A percentile compares a stretch with the other conserved stretches of the same genome.
phyloP scores from a whole-genome alignment of 2,797 vertebrate species.

The Epinephelus malabaricus region DNA sequence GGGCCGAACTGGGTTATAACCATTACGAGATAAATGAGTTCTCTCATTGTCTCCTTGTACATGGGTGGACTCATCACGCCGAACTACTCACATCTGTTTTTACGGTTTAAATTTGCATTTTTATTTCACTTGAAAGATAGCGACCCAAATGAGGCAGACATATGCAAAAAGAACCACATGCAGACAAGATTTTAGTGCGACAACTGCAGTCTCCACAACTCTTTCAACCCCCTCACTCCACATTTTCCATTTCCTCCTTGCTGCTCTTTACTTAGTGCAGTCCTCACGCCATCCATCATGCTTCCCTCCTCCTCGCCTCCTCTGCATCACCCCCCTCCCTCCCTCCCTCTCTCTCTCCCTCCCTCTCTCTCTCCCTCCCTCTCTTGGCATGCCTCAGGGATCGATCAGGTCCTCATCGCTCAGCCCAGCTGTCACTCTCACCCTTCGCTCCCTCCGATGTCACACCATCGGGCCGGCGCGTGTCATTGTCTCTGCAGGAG shows the following conservation, averaged over 20 bases:
- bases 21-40: slow-evolving; percentile 27
- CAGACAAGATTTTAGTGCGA: slow-evolving; percentile 21
- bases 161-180: slow-evolving; percentile 1
- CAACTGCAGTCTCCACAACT: slow-evolving; percentile 49
- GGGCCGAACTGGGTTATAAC: background rate
- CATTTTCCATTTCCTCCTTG: slow-evolving; percentile 64
- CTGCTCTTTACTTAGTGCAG: slow-evolving; percentile 66
- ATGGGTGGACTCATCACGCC: background rate
- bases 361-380: slow-evolving; percentile 6
- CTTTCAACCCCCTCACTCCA: slow-evolving; percentile 32
- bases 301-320: slow-evolving; percentile 44
- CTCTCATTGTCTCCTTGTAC: background rate
- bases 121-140: background rate
- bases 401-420: slow-evolving; percentile 79
- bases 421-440: slow-evolving; percentile 78
- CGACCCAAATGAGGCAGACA: background rate
- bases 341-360: slow-evolving; percentile 3
- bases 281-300: slow-evolving; percentile 70
- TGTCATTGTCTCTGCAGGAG: slow-evolving; percentile 69
- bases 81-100: background rate
- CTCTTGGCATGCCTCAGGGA: slow-evolving; percentile 59
- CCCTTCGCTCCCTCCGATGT: slow-evolving; percentile 62
- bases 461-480: slow-evolving; percentile 57
- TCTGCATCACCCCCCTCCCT: slow-evolving; percentile 31
- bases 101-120: slow-evolving; percentile 11